Base-by-base conservation (phyloP, 1,140 invertebrate species). In the Neelides sp. region DNA sequence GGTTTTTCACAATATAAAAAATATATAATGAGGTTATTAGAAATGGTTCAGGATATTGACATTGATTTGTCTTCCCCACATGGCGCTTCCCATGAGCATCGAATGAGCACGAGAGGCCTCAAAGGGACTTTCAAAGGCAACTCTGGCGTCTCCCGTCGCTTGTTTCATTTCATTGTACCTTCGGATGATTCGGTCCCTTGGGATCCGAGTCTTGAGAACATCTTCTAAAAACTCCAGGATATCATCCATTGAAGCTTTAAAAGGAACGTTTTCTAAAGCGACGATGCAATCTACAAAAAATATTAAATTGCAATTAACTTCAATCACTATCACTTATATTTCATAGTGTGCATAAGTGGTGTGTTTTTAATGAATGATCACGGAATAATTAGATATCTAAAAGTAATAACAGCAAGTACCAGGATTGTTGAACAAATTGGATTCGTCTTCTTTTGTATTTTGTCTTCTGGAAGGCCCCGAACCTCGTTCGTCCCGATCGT, bases 111-210 rank as follows among this genome's bases (percentile, higher is more conserved):
- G 19, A 27, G 52, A 46, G 1, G 58, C 54, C 30, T 60, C 58
- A 34, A 50, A 52, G 3, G 81, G 78, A 1, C 76, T 75, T 0
- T 71, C 70, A 62, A 96, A 90, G 1, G 83, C 78, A 0, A 94
- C 82, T 7, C 87, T 75, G 1, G 87, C 87, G 65, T 95, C 89
- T 0, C 88, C 87, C 1, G 89, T 91, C 0, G 87, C 80, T 65
- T 82, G 78, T 0, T 85, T 83, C 39, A 79, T 77, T 24, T 88
- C 83, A 64, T 88, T 85, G 65, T 82, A 91, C 1, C 85, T 71
- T 24, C 86, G 64, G 48, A 89, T 84, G 2, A 91, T 77, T 57
- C 87, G 80, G 52, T 85, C 78, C 1, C 79, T 72, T 8, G 77
- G 75, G 0, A 86, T 64, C 37, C 81, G 75, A 58, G 47, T 50